phyloP scores from a whole-genome alignment of 2,797 vertebrate species.

The Sebastes oblongus region DNA sequence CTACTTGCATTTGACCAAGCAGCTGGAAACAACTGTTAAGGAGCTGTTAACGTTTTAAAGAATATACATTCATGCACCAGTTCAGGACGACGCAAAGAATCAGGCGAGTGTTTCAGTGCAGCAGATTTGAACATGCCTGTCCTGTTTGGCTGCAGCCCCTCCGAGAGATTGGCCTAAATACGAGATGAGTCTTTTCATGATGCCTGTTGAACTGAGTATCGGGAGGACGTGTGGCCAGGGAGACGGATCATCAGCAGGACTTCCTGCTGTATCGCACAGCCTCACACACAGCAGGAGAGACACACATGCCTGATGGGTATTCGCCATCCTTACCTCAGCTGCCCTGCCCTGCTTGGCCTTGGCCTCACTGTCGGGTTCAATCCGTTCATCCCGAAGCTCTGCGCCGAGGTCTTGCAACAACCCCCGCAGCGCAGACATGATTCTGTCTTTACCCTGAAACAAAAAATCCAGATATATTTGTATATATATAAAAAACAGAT shows the following conservation, averaged over 20 bases:
- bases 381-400: conserved; percentile 54
- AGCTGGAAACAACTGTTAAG: neutral
- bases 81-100: neutral
- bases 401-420: conserved; percentile 62
- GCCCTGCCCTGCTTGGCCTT: conserved; percentile 9
- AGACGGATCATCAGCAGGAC: conserved; percentile 53
- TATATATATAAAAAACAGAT: neutral
- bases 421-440: conserved; percentile 42
- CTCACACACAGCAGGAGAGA: conserved; percentile 22
- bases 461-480: neutral
- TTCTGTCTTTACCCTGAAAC: conserved; percentile 58
- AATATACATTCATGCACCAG: neutral
- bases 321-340: conserved; percentile 61
- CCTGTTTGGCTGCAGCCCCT: conserved; percentile 65
- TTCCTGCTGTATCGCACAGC: conserved; percentile 36
- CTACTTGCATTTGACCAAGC: neutral
- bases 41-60: neutral
- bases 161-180: conserved; percentile 79
- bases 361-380: conserved; percentile 8
- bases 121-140: conserved; percentile 51
- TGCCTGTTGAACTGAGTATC: conserved; percentile 32
- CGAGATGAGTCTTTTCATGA: conserved; percentile 46
- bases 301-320: conserved; percentile 17
- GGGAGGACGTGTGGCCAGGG: conserved; percentile 35
- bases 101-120: conserved; percentile 13